Evolutionary conservation across 2,113 vertebrate genomes (phyloP), one percentile per base, ranked within the genome.

Genomic region (Saguinus imperator): DNA sequence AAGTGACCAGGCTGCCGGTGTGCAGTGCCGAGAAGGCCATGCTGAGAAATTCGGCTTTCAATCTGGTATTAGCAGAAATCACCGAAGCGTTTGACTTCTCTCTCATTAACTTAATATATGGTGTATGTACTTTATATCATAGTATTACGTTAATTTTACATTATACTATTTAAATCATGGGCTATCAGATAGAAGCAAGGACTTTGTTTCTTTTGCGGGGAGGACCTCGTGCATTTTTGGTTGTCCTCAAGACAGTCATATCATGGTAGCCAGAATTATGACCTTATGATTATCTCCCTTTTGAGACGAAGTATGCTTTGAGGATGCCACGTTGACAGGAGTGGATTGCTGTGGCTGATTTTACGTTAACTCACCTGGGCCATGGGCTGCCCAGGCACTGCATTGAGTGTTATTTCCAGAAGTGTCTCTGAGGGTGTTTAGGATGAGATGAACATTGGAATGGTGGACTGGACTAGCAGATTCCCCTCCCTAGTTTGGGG

Each of bases 21-120:
- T 58, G 57, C 13, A 0, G 13, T 4, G 23, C 35, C 4, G 5
- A 0, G 23, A 1, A 73, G 13, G 21, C 40, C 50, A 0, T 2
- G 40, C 20, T 45, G 25, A 27, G 37, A 21, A 52, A 32, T 12
- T 27, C 57, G 29, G 17, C 6, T 64, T 16, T 48, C 11, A 29
- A 37, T 50, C 9, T 12, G 8, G 7, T 1, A 14, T 45, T 7
- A 2, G 11, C 6, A 61, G 52, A 58, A 73, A 37, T 57, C 52
- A 17, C 13, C 6, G 50, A 29, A 3, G 10, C 21, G 2, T 45
- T 58, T 10, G 2, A 23, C 58, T 35, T 23, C 18, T 1, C 75
- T 48, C 27, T 75, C 25, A 23, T 40, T 57, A 13, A 55, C 7
- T 10, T 40, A 40, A 40, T n/a, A 35, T 20, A 6, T 35, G 10